Conservation (phyloP, 2,888 invertebrate genomes). For the Cybosia mesomella region DNA sequence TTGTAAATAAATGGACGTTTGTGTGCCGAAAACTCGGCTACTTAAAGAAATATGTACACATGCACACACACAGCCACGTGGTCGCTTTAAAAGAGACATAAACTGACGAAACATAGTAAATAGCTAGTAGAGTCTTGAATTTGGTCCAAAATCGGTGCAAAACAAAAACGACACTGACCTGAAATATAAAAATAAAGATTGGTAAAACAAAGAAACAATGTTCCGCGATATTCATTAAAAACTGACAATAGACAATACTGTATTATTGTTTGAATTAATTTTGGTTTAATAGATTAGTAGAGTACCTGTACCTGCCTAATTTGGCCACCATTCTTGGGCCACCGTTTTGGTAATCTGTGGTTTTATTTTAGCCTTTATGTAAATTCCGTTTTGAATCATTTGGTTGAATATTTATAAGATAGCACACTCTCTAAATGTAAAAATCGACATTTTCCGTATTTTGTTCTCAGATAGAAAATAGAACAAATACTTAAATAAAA, state of each 20-base stretch:
- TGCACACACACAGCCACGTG: conserved; percentile 61
- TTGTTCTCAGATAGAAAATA: no score
- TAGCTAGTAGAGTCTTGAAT: conserved; percentile 21
- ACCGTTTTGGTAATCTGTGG: no score
- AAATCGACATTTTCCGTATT: no score
- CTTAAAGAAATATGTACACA: conserved; percentile 55
- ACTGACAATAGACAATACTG: not conserved
- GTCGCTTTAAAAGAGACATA: conserved; percentile 41
- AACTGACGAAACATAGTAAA: conserved; percentile 17
- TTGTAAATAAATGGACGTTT: conserved; percentile 54
- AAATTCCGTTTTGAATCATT: no score
- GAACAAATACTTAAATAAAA: no score
- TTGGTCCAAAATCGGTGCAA: conserved; percentile 32
- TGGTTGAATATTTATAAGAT: no score
- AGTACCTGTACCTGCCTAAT: no score
- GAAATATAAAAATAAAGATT: conserved; percentile 34
- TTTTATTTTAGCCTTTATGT: no score
- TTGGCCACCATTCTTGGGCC: no score
- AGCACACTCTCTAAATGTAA: no score
- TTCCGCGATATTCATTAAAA: conserved; percentile 1
- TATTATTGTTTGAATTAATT: not conserved
- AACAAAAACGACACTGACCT: conserved; percentile 47
- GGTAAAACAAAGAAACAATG: conserved; percentile 42
- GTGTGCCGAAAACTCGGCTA: conserved; percentile 62
- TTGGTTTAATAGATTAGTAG: not conserved